Evolutionary conservation across 2,113 vertebrate species (phyloP), one percentile per base, ranked within the genome.

Genomic region (Empidonax alnorum): DNA sequence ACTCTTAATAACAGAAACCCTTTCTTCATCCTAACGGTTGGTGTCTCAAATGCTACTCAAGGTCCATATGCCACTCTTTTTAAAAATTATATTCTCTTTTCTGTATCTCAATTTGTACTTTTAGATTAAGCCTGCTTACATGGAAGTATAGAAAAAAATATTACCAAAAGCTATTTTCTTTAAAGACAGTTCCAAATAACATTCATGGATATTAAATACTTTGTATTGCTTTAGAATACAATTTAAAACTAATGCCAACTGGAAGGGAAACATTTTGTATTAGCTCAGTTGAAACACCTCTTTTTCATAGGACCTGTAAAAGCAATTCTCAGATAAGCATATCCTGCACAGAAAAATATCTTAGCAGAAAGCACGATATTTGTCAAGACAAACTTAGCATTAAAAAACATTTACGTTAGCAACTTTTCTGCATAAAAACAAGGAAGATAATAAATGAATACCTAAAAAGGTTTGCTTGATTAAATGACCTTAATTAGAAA

Each of bases 281-380:
- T 79, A 79, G 21, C 22, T 95, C 30, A 3, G 25, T 58, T 89
- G 84, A 95, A 95, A 84, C 49, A 91, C 31, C 52, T 86, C 68
- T 59, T 88, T 96, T 86, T 72, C 39, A 72, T 53, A 50, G 52
- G 76, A 92, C 46, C 77, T 95, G 84, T 72, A 87, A 92, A 95
- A 94, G 90, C 77, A 78, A 93, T 91, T 95, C 83, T 71, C 62
- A 93, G 95, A 94, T 93, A 95, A 93, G 87, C 78, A 73, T 74
- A 93, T 87, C 82, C 87, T 91, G 84, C 74, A 83, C 7, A 41
- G 50, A 83, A 53, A 94, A 91, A 83, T 78, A 76, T 92, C 66
- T 84, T 73, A 66, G 74, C 18, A 95, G 74, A 93, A 93, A 79
- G 71, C 41, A 66, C 6, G 44, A 84, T 74, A 87, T 59, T 55